phyloP scores from a whole-genome alignment of 2,797 vertebrate genomes.

The Mormyrus proboscirostris region DNA sequence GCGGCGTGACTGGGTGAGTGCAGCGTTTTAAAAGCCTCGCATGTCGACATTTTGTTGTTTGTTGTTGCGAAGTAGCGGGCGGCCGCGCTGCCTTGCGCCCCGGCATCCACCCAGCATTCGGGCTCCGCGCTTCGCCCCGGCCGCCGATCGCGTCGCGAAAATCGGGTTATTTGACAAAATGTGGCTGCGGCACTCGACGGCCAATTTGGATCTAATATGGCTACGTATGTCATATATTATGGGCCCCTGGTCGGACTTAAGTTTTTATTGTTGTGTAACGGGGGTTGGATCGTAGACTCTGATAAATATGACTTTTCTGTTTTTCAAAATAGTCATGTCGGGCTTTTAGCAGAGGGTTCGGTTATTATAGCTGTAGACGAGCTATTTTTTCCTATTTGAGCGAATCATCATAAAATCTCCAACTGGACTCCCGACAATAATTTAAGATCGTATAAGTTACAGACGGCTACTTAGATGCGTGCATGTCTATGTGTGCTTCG shows the following conservation, averaged over 20 bases:
- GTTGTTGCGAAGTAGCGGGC: constrained; percentile 23
- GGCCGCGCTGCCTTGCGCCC: background rate
- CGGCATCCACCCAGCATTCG: background rate
- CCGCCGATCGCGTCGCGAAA: background rate
- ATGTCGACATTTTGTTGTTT: constrained; percentile 34
- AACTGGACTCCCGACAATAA: background rate
- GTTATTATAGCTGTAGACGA: background rate
- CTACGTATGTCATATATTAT: background rate
- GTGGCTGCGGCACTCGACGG: background rate
- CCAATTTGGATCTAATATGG: background rate
- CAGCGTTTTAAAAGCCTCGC: background rate
- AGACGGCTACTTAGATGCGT: background rate
- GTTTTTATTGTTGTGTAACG: background rate
- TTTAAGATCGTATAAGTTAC: background rate
- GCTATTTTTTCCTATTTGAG: background rate
- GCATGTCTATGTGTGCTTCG: too few relatives aligned
- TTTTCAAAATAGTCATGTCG: background rate
- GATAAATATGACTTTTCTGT: background rate
- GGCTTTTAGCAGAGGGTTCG: background rate
- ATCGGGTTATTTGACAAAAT: background rate
- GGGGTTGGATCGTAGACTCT: background rate
- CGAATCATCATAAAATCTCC: background rate
- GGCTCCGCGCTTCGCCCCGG: background rate
- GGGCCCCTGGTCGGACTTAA: background rate
- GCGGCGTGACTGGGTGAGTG: constrained; percentile 23